Base-by-base conservation (phyloP, 2,113 vertebrate species). In the Delphinapterus leucas region DNA sequence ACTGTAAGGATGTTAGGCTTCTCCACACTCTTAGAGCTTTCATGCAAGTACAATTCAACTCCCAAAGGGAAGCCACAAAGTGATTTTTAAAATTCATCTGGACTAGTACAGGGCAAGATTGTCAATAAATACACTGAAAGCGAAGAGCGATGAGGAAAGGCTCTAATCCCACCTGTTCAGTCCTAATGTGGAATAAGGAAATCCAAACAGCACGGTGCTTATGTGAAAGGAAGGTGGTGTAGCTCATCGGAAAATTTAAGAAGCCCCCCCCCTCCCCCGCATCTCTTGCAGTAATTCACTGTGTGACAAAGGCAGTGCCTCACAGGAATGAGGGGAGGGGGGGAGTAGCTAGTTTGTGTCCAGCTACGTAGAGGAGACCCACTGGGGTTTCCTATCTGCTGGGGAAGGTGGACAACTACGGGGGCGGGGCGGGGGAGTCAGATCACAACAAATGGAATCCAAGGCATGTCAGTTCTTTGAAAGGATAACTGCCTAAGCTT, bases 251-350 rank as follows among this genome's bases (percentile, higher is more conserved):
- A 68, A 31, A 47, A 55, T 25, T 25, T 23, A 47, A 9, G 10
- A 53, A 65, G 23, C 49, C 15, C 15, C 15, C 14, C 15, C 53
- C 2, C 2, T 1, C 41, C 44, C 44, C n/a, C 44, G 49, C n/a
- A 3, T 3, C 3, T 31, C 86, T 20, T 7, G 33, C 25, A 4
- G 6, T 17, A 28, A 38, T 9, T 87, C 49, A 47, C 90, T 44
- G 0, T 10, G 0, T 11, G n/a, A 14, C 49, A 15, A 26, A 68
- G 47, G 20, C 36, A 17, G 36, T 1, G 1, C 23, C 63, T 14
- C 2, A 9, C 4, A 0, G 2, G 49, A 20, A 36, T 3, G 17
- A 26, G 0, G 0, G n/a, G n/a, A n/a, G 1, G 4, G 61, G 61
- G 67, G 26, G 23, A 11, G 1, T 15, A 36, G 33, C 58, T 31